phyloP scores from a whole-genome alignment of 1,140 invertebrate genomes.

The Dolichoris vasculosae region DNA sequence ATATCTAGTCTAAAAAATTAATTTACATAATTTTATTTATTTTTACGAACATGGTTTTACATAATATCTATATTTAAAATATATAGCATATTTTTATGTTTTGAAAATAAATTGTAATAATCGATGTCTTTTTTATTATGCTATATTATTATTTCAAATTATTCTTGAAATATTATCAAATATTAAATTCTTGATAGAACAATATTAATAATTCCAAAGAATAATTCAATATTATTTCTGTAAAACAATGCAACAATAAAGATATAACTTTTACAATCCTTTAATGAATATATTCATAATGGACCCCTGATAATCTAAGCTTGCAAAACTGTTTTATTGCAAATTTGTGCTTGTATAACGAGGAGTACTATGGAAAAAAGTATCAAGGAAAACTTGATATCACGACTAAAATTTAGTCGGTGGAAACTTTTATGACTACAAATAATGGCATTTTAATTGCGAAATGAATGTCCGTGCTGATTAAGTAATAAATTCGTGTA shows the following conservation, averaged over 20 bases:
- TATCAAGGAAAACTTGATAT: constrained; percentile 61
- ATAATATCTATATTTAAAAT: too few species aligned
- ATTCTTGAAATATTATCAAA: neutral
- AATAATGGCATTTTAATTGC: constrained; percentile 69
- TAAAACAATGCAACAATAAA: neutral
- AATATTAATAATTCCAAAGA: neutral
- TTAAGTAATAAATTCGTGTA: constrained; percentile 68
- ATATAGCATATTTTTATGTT: too few species aligned
- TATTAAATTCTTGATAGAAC: neutral
- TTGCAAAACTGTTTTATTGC: neutral
- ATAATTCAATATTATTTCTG: neutral
- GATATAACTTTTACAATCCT: neutral
- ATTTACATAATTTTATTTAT: too few species aligned
- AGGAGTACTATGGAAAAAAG: too few species aligned
- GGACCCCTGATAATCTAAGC: neutral
- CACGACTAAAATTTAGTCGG: constrained; percentile 20
- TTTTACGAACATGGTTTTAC: too few species aligned
- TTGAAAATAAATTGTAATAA: too few species aligned
- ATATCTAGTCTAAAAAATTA: too few species aligned
- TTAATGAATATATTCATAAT: neutral
- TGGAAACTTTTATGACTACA: constrained; percentile 58
- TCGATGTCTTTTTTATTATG: too few species aligned
- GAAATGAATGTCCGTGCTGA: constrained; percentile 55
- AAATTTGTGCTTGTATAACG: neutral
- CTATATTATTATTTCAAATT: too few species aligned